Evolutionary conservation across 2,888 invertebrate species (phyloP).

Genomic region (Pollenia amentaria): DNA sequence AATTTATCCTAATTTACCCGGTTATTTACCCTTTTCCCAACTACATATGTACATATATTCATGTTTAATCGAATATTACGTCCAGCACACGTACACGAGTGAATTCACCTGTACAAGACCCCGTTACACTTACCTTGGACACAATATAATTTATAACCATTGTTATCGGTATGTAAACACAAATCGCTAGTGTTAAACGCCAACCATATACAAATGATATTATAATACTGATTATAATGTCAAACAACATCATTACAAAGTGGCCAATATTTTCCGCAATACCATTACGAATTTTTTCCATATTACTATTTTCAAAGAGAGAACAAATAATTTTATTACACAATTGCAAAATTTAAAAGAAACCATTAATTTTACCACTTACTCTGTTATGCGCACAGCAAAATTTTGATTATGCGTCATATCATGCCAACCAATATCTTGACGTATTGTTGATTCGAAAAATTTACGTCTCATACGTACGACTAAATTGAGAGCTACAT

Average conservation of each 20-base stretch:
- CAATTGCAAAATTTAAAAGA: neutral
- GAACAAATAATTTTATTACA: neutral
- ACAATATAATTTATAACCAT: slow-evolving; percentile 91
- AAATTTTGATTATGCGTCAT: slow-evolving; percentile 90
- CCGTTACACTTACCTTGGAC: slow-evolving; percentile 87
- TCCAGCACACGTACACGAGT: no score
- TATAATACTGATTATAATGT: slow-evolving; percentile 86
- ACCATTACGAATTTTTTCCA: slow-evolving; percentile 92
- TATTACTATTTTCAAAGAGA: slow-evolving; percentile 86
- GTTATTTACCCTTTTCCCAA: no score
- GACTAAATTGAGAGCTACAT: slow-evolving; percentile 88
- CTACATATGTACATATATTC: no score
- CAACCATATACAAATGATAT: slow-evolving; percentile 93
- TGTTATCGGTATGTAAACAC: slow-evolving; percentile 91
- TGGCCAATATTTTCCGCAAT: slow-evolving; percentile 94
- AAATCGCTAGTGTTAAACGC: slow-evolving; percentile 92
- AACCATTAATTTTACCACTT: slow-evolving; percentile 82
- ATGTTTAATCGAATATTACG: no score
- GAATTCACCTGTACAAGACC: no score
- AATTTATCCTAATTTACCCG: no score
- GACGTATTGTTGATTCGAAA: slow-evolving; percentile 88
- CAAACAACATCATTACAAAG: slow-evolving; percentile 87
- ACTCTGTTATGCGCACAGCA: slow-evolving; percentile 91
- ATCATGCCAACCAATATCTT: slow-evolving; percentile 91
- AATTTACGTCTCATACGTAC: slow-evolving; percentile 87